phyloP scores from a whole-genome alignment of 2,113 vertebrate genomes.

The Oryctolagus cuniculus region mOryCun1.1 NC_091433.1:1279001-1279500 shows the following conservation, averaged over 20 bases:
- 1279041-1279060: too few relatives aligned
- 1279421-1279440: not conserved
- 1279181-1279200: accelerated
- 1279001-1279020: too few relatives aligned
- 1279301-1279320: not conserved
- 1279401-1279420: not conserved
- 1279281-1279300: not conserved
- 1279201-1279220: accelerated
- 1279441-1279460: not conserved
- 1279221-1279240: too few relatives aligned
- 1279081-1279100: too few relatives aligned
- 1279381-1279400: not conserved
- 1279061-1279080: not conserved
- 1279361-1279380: not conserved
- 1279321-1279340: not conserved
- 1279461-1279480: too few relatives aligned
- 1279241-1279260: accelerated
- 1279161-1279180: not conserved
- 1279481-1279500: not conserved
- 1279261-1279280: accelerated
- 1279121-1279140: not conserved
- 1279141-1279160: accelerated
- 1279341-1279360: not conserved
- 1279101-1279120: accelerated
- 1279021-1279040: too few relatives aligned